A percentile compares a stretch with the other conserved stretches of the same genome.
These are phyloP conservation scores for Hippoglossus stenolepis DNA, from an alignment of 2,113 vertebrate species.

Conservation along the genomic window DNA sequence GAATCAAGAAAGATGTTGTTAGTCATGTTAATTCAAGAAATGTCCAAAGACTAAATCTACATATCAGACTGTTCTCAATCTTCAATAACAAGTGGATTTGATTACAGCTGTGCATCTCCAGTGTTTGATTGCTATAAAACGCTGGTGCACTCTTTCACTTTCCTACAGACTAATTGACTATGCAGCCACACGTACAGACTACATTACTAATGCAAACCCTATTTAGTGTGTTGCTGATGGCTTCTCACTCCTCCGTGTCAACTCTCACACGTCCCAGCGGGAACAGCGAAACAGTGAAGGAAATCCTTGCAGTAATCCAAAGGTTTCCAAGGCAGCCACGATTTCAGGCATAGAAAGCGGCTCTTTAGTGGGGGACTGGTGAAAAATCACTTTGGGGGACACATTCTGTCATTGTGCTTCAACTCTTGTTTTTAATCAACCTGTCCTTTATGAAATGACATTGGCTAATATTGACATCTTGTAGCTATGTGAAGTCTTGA, in stretches of 20 bases:
- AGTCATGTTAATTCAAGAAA: slow-evolving; percentile 8
- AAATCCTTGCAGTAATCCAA: slow-evolving; percentile 32
- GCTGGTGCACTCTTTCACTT: slow-evolving; percentile 35
- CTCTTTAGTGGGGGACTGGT: slow-evolving; percentile 11
- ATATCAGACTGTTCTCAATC: neutral
- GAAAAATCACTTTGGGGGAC: neutral
- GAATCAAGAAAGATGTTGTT: neutral
- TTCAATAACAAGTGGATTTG: neutral
- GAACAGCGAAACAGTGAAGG: slow-evolving; percentile 37
- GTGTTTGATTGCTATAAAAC: slow-evolving; percentile 13
- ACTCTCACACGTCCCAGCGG: slow-evolving; percentile 55
- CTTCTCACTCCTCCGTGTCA: slow-evolving; percentile 54
- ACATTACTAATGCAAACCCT: slow-evolving; percentile 34
- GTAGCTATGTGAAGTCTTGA: neutral
- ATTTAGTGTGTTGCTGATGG: slow-evolving; percentile 39
- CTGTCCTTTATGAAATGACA: neutral
- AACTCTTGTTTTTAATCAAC: slow-evolving; percentile 12
- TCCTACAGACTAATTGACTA: slow-evolving; percentile 31
- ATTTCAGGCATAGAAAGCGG: slow-evolving; percentile 29
- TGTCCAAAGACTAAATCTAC: neutral
- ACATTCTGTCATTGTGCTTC: neutral
- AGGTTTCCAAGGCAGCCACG: slow-evolving; percentile 54
- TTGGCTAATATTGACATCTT: neutral
- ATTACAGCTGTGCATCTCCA: slow-evolving; percentile 10
- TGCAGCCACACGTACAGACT: slow-evolving; percentile 23